These are phyloP conservation scores for Crossaster papposus DNA, from an alignment of 53 echinoderm and acorn worm species.

Conservation along the genomic window DNA sequence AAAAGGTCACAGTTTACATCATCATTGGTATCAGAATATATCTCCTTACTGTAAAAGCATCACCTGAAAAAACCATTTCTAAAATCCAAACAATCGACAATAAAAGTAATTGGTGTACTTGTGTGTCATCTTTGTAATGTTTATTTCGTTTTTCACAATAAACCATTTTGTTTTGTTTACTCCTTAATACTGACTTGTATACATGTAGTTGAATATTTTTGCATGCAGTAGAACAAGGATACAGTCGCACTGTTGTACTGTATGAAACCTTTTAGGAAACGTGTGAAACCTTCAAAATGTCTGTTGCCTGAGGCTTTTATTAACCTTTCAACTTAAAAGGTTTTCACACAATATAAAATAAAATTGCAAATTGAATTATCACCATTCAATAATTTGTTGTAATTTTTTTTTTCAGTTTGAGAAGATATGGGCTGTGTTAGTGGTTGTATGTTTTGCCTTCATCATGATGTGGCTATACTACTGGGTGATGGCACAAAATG, in stretches of 20 bases:
- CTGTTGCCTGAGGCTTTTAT: neutral
- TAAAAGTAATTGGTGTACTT: neutral
- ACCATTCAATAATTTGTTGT: too few species aligned
- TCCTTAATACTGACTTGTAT: too few species aligned
- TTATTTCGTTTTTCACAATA: too few species aligned
- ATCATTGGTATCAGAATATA: too few species aligned
- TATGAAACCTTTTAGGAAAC: neutral
- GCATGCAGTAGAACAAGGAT: neutral
- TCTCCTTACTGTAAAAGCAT: too few species aligned
- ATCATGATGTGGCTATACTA: conserved; percentile 85
- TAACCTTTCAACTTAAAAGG: conserved; percentile 6
- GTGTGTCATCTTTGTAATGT: neutral
- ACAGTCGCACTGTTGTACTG: neutral
- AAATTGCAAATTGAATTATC: too few species aligned
- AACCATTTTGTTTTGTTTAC: too few species aligned
- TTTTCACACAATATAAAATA: conserved; percentile 6
- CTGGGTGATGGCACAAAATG: conserved; percentile 95
- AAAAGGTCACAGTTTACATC: too few species aligned
- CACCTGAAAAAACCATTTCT: too few species aligned
- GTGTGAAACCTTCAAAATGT: neutral
- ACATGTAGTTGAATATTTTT: neutral
- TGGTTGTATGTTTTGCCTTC: conserved; percentile 75
- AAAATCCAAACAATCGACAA: too few species aligned
- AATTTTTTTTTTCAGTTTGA: conserved; percentile 69
- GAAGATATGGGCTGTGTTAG: conserved; percentile 71